Percentiles rank a stretch among this genome's conserved stretches.
phyloP scores from a whole-genome alignment of 2,113 vertebrate species.

The Percina caprodes region DNA sequence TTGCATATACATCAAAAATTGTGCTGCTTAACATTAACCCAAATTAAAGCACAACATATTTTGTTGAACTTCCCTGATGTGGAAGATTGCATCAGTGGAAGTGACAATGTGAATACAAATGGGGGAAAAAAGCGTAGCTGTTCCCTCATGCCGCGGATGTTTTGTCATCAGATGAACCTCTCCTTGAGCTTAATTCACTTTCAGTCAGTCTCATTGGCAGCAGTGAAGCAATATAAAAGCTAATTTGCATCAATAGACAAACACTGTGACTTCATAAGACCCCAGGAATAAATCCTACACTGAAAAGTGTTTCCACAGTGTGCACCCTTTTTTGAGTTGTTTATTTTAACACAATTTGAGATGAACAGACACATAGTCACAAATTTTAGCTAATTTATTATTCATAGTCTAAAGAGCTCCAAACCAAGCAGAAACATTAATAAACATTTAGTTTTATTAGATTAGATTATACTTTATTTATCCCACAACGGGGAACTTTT shows the following conservation, averaged over 20 bases:
- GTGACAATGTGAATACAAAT: slow-evolving; percentile 7
- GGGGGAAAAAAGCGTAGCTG: background rate
- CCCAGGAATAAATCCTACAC: background rate
- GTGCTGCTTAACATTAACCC: background rate
- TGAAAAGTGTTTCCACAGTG: no score
- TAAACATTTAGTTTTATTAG: background rate
- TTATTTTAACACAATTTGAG: background rate
- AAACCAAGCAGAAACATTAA: background rate
- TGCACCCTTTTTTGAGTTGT: background rate
- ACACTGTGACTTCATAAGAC: background rate
- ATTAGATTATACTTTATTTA: no score
- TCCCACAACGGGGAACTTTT: no score
- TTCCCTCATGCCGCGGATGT: background rate
- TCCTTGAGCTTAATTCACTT: background rate
- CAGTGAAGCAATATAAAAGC: background rate
- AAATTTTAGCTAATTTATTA: background rate
- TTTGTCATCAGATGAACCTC: background rate
- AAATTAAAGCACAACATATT: background rate
- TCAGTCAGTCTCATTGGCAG: background rate
- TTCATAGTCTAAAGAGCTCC: background rate
- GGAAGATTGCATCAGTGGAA: background rate
- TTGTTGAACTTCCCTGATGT: background rate
- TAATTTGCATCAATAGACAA: background rate
- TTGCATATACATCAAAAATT: background rate
- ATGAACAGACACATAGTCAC: background rate